Conservation (phyloP, 92 coral and sea anemone genomes). For the Parazoanthus atlanticus region DNA sequence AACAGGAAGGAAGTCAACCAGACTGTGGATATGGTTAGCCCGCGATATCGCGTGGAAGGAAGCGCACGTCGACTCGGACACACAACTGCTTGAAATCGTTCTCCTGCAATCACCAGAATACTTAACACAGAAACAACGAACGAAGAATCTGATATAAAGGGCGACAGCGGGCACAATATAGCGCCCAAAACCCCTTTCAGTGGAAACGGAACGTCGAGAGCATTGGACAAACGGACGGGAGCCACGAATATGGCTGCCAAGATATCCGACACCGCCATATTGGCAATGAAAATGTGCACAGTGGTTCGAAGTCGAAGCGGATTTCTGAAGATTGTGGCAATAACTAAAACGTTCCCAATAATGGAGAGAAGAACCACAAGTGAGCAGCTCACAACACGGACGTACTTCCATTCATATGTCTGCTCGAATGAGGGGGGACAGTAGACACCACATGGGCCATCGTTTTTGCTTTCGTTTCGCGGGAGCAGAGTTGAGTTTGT, state of each 20-base stretch:
- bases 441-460: background rate
- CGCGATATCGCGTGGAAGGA: slow-evolving; percentile 17
- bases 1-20: slow-evolving; percentile 17
- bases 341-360: slow-evolving; percentile 19
- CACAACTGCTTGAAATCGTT: slow-evolving; percentile 21
- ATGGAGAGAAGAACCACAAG: slow-evolving; percentile 9
- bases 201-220: slow-evolving; percentile 14
- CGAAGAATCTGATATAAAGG: slow-evolving; percentile 14
- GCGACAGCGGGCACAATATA: slow-evolving; percentile 17
- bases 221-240: slow-evolving; percentile 2
- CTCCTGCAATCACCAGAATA: slow-evolving; percentile 35
- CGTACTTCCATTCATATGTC: slow-evolving; percentile 15
- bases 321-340: slow-evolving; percentile 19
- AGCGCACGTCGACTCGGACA: slow-evolving; percentile 18
- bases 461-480: background rate
- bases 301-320: slow-evolving; percentile 31
- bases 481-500: slow-evolving; percentile 1
- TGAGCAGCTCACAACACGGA: background rate
- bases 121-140: slow-evolving; percentile 22
- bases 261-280: slow-evolving; percentile 35
- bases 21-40: background rate
- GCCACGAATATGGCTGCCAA: slow-evolving; percentile 13
- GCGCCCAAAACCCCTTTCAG: background rate
- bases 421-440: slow-evolving; percentile 11
- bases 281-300: slow-evolving; percentile 32